Base-by-base conservation (phyloP, 1,140 invertebrate genomes). In the Episyrphus balteatus region DNA sequence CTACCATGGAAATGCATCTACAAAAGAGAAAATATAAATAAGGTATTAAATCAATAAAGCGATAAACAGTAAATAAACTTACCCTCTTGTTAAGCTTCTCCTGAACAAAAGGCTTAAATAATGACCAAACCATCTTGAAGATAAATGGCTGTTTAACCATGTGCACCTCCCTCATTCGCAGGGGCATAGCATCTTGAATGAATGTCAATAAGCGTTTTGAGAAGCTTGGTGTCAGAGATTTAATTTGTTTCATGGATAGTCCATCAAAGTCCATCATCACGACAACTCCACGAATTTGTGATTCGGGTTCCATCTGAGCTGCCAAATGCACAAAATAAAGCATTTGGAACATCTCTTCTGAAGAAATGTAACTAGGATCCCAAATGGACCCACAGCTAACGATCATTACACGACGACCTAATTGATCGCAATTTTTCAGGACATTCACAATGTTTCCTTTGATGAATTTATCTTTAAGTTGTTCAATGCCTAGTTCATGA, bases 121-220 rank as follows among this genome's bases (percentile, higher is more conserved):
- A 77, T 40, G 80, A 76, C 81, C 89, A 92, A 0, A 92, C 82
- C 61, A 91, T 78, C 53, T 87, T 90, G 68, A 93, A 92, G 40
- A 92, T 72, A 70, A 84, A 86, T 0, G 90, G 89, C 57, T 93
- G 82, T 60, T 91, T 92, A 0, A 94, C 81, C 56, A 94, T 84
- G 69, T 93, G 90, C 11, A 93, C 84, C 63, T 89, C 87, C 66
- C 89, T 91, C 55, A 93, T 77, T 49, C 90, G 75, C 13, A 90
- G 70, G 19, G 90, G 89, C 80, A 92, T 89, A 3, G 88, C 88
- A 51, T 92, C 87, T 64, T 89, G 86, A 47, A 89, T 86, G 65
- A 88, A 89, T 14, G 74, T 77, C 38, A 89, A 74, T 17, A 88
- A 74, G 48, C 79, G 75, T 68, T 81, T 80, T 18, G 82, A 83